Base-by-base conservation (phyloP, 2,797 vertebrate species). In the Tauraco hartlaubi region DNA sequence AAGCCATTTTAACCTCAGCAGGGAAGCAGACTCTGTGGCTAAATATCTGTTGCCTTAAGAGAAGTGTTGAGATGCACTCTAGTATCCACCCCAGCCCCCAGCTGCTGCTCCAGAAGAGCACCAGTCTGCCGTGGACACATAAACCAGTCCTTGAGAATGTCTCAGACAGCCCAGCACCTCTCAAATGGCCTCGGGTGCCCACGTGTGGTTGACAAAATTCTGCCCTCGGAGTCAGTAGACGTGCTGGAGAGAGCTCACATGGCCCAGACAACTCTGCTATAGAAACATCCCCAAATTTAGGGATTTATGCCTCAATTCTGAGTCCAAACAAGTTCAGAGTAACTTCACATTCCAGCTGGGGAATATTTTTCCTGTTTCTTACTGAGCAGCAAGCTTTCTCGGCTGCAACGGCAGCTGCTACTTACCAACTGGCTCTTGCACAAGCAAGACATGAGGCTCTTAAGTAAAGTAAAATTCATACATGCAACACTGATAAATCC, bases 381-480 rank as follows among this genome's bases (percentile, higher is more conserved):
- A 17, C 12, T 54, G 43, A 91, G 43, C 55, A 7, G 3, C 29
- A 55, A 59, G 43, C 14, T 63, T 78, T 66, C 86, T 62, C 3
- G 0, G 39, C 25, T 41, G 10, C 77, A 93, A 85, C 20, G 3
- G 63, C 39, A 41, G 58, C 43, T 90, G 59, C 84, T 39, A 39
- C 39, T 39, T 88, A n/a, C 26, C 51, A 77, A 22, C 6, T 31
- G 39, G 13, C 25, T 88, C 33, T 52, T 85, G 48, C 48, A 64
- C 35, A 73, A 35, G 16, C 48, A 63, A 62, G 55, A 67, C 52
- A 62, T 8, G 4, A 73, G 55, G 41, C 29, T 91, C 44, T 78
- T 88, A 75, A 94, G 73, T 35, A 84, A 81, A 85, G 73, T 35
- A 79, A 72, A 91, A 85, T 88, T 92, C 63, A 63, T 72, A 37